A percentile compares a stretch with the other conserved stretches of the same genome.
Conservation (phyloP, 2,797 vertebrate genomes). For the Prunella strophiata region DNA sequence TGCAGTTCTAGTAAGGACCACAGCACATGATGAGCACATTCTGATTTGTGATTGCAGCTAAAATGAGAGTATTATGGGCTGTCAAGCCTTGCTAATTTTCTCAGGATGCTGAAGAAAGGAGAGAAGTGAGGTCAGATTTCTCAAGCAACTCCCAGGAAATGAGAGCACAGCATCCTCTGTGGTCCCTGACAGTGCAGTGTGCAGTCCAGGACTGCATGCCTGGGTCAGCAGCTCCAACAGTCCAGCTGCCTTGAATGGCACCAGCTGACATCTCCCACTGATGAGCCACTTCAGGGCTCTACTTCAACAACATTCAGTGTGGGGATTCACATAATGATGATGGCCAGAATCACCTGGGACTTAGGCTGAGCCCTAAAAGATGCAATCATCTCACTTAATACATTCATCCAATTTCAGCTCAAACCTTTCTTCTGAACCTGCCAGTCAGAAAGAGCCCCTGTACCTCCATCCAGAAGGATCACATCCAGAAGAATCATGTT, state of each 20-base stretch:
- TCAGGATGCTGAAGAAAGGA: neutral
- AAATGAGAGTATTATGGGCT: neutral
- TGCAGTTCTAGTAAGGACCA: neutral
- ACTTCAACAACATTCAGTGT: neutral
- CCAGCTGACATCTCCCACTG: neutral
- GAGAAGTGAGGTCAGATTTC: neutral
- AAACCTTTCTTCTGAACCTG: neutral
- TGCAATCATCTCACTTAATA: neutral
- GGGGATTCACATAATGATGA: neutral
- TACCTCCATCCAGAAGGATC: neutral
- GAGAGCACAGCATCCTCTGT: neutral
- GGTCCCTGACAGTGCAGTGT: neutral
- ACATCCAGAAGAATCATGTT: neutral
- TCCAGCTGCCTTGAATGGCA: neutral
- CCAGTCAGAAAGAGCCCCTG: neutral
- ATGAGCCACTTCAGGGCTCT: neutral
- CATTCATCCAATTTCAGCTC: neutral
- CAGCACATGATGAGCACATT: neutral
- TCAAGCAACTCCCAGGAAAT: neutral
- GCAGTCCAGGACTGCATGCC: neutral
- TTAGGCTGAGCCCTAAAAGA: neutral
- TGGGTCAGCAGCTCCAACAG: neutral
- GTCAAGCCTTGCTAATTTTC: constrained; percentile 18
- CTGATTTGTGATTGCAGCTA: constrained; percentile 10
- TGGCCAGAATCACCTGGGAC: neutral